Evolutionary conservation across 2,797 vertebrate genomes (phyloP).

Genomic region (Oreochromis mossambicus): DNA sequence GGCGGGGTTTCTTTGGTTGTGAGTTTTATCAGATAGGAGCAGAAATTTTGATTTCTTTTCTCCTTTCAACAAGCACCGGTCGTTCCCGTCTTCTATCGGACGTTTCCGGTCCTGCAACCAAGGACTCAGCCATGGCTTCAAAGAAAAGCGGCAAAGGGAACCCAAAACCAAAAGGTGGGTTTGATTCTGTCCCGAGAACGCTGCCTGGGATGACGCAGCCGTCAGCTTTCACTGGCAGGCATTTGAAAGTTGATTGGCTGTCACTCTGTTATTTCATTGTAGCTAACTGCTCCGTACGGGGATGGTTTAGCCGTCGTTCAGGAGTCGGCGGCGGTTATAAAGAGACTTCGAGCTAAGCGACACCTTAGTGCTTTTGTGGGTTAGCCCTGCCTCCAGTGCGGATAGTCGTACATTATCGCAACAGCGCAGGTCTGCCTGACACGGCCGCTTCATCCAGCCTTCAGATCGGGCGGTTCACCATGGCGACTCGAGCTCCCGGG

Average conservation of each 20-base stretch:
- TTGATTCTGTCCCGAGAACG: background rate
- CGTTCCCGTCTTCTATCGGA: background rate
- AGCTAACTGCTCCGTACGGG: background rate
- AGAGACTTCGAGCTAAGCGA: background rate
- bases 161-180: slow-evolving; percentile 69
- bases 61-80: background rate
- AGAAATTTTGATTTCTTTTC: slow-evolving; percentile 57
- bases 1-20: slow-evolving; percentile 38
- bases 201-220: slow-evolving; percentile 1
- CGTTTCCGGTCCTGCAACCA: background rate
- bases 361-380: background rate
- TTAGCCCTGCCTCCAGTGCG: background rate
- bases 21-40: slow-evolving; percentile 50
- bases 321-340: accelerated
- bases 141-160: slow-evolving; percentile 63
- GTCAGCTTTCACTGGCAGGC: slow-evolving; percentile 26
- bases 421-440: background rate
- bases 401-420: accelerated
- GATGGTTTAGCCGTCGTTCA: background rate
- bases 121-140: slow-evolving; percentile 52
- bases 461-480: background rate
- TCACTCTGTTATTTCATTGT: slow-evolving; percentile 3
- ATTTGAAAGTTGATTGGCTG: slow-evolving; percentile 39
- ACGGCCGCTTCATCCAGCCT: background rate
- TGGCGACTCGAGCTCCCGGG: background rate